A percentile compares a stretch with the other conserved stretches of the same genome.
phyloP scores from a whole-genome alignment of 2,888 invertebrate species.

The Zaprionus lineosus region DNA sequence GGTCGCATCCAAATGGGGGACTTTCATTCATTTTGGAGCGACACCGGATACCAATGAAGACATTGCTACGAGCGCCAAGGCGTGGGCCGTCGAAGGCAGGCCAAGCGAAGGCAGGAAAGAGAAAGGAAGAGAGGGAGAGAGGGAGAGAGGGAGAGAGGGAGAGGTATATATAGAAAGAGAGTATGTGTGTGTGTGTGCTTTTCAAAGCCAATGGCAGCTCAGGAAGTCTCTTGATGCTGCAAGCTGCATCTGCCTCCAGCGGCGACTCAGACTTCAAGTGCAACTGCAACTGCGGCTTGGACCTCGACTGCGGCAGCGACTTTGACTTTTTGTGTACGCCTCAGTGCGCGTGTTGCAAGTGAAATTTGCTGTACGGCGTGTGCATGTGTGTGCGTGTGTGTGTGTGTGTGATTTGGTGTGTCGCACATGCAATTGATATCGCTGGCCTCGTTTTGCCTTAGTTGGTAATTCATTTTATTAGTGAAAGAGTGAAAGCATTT shows the following conservation, averaged over 20 bases:
- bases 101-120: background rate
- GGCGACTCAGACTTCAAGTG: background rate
- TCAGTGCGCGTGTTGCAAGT: conserved; percentile 61
- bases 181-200: no score
- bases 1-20: conserved; percentile 61
- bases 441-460: conserved; percentile 69
- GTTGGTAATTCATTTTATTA: conserved; percentile 62
- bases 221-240: conserved; percentile 35
- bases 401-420: conserved; percentile 74
- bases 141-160: conserved; percentile 1
- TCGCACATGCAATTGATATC: conserved; percentile 79
- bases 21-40: conserved; percentile 79
- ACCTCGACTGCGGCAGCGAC: background rate
- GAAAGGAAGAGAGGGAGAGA: background rate
- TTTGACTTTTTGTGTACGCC: conserved; percentile 20
- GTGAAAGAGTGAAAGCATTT: conserved; percentile 78
- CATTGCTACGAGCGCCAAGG: conserved; percentile 3
- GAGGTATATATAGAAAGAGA: no score
- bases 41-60: conserved; percentile 66
- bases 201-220: conserved; percentile 24
- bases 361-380: conserved; percentile 56
- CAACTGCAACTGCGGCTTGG: background rate
- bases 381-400: no score
- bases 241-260: background rate
- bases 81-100: conserved; percentile 7